A percentile compares a stretch with the other conserved stretches of the same genome.
Conservation (phyloP, 2,888 invertebrate species). For the Polydrusus cervinus region DNA sequence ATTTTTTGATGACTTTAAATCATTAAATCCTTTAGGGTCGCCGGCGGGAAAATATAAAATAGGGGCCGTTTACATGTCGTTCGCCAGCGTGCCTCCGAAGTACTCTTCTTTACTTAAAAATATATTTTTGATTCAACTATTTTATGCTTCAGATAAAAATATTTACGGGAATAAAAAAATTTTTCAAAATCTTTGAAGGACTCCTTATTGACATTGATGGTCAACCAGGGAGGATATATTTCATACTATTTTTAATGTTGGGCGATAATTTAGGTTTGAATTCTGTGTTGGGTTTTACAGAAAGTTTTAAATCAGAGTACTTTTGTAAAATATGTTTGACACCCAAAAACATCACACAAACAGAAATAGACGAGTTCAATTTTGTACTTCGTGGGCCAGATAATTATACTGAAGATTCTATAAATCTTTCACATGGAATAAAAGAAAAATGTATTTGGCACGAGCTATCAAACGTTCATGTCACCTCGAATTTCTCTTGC, state of each 20-base stretch:
- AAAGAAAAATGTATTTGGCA: slow-evolving; percentile 19
- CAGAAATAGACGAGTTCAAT: slow-evolving; percentile 13
- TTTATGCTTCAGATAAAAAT: no score
- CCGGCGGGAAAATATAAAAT: no score
- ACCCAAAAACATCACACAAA: background rate
- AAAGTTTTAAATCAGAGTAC: slow-evolving; percentile 3
- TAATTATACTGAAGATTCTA: slow-evolving; percentile 9
- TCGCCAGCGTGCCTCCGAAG: no score
- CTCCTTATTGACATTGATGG: no score
- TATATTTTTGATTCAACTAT: no score
- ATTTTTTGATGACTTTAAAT: no score
- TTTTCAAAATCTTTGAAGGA: no score
- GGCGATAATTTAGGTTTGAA: slow-evolving; percentile 28
- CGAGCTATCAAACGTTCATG: background rate
- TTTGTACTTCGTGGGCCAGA: background rate
- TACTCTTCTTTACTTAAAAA: no score
- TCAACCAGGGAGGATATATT: no score
- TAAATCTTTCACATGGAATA: background rate
- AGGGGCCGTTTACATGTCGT: no score
- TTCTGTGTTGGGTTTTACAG: background rate
- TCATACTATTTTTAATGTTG: slow-evolving; percentile 24
- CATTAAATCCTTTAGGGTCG: no score
- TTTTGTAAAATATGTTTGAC: slow-evolving; percentile 12
- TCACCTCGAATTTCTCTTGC: background rate
- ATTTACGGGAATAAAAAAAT: no score